Conservation (phyloP, 2,888 invertebrate genomes). For the Lypha dubia region DNA sequence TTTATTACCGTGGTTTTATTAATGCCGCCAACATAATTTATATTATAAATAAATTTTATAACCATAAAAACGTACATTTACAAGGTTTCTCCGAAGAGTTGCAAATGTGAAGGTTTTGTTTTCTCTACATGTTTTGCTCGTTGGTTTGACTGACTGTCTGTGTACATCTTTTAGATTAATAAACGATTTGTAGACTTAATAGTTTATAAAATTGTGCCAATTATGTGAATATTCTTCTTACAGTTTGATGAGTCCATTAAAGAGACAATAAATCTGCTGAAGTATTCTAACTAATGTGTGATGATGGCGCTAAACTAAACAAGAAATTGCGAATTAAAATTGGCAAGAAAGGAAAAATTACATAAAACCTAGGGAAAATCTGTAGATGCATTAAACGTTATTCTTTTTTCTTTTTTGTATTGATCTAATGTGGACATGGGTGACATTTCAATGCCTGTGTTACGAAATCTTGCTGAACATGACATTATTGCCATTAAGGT, state of each 20-base stretch:
- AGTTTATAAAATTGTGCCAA: neutral
- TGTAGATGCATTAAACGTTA: neutral
- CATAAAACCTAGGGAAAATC: neutral
- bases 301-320: neutral
- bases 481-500: constrained; percentile 46
- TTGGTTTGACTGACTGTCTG: no score
- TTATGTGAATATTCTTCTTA: neutral
- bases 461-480: constrained; percentile 56
- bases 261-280: neutral
- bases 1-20: constrained; percentile 27
- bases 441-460: constrained; percentile 69
- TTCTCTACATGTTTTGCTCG: no score
- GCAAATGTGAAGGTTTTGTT: neutral
- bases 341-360: constrained; percentile 2
- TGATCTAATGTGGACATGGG: constrained; percentile 58
- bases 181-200: neutral
- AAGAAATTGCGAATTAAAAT: neutral
- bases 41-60: no score
- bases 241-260: neutral
- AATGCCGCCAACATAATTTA: neutral
- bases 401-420: constrained; percentile 30
- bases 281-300: neutral
- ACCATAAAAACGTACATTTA: constrained; percentile 29
- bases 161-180: neutral
- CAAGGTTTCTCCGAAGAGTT: constrained; percentile 44